Evolutionary conservation across 2,888 invertebrate genomes (phyloP), one percentile per base, ranked within the genome.

Genomic region (Agrypnus murinus): DNA sequence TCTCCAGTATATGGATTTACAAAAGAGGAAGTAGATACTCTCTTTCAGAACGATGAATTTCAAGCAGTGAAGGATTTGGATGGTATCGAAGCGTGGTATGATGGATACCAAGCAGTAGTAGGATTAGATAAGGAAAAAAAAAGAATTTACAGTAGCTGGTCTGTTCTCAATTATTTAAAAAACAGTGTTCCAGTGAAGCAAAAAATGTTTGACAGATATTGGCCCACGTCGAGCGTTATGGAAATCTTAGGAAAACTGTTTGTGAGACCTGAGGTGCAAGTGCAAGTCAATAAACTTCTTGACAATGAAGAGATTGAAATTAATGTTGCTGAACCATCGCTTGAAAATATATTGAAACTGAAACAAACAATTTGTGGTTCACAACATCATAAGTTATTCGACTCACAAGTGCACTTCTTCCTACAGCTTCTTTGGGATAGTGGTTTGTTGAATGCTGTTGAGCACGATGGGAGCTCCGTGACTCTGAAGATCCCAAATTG

Each of bases 391-490:
- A n/a, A 40, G 40, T 45, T 45, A 8, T 8, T 8, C 2, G 17
- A 15, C 8, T 14, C 14, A 14, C 45, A 45, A 45, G 15, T 45
- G 17, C 1, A 45, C 9, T 45, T 45, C 45, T 45, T 45, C 45
- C 17, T 45, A 12, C 45, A 17, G 45, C 17, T 45, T 7, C 17
- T 45, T 14, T 45, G 15, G 17, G 45, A 45, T 17, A 17, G 17
- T 45, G 45, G 45, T 17, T 45, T 45, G 8, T 45, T 45, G 45
- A 45, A 45, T 17, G 45, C 45, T 8, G 14, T 45, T 45, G 45
- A 45, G 45, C 14, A 17, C 6, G 17, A 14, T 45, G 1, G 8
- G 45, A 15, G 1, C 8, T 15, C 45, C 17, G 45, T 45, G 9
- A n/a, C n/a, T 14, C 40, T 40, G 6, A 40, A 12, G n/a, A 40